Evolutionary conservation across 2,888 invertebrate genomes (phyloP).

Genomic region (Pheosia gnoma): DNA sequence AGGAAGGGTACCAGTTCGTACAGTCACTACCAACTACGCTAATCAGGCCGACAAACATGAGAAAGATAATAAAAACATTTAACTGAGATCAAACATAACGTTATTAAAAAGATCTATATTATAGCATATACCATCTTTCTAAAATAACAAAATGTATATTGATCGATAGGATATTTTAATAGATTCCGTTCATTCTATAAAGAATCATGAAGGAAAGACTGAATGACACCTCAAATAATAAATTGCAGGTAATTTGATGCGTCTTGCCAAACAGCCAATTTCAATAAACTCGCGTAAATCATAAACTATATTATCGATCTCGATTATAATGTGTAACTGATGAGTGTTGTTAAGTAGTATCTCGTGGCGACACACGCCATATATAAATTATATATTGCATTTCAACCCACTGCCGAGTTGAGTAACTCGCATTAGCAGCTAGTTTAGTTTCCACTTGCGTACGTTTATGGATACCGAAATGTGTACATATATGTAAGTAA

Average conservation of each 20-base stretch:
- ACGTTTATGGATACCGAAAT: constrained; percentile 43
- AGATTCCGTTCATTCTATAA: too few species aligned
- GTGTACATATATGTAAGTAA: constrained; percentile 54
- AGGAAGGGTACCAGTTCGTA: too few species aligned
- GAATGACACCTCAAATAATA: too few species aligned
- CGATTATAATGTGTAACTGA: constrained; percentile 46
- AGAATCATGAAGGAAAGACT: too few species aligned
- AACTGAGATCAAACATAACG: too few species aligned
- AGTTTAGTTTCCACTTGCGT: constrained; percentile 50
- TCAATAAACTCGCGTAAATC: constrained; percentile 2
- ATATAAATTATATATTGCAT: constrained; percentile 43
- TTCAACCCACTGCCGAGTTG: constrained; percentile 19
- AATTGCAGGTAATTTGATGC: constrained; percentile 2
- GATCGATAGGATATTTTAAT: too few species aligned
- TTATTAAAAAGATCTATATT: too few species aligned
- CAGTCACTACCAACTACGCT: too few species aligned
- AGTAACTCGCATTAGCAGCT: constrained; percentile 30
- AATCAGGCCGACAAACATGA: too few species aligned
- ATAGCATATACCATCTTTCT: too few species aligned
- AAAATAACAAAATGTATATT: too few species aligned
- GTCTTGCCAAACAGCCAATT: constrained; percentile 15
- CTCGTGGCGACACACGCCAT: constrained; percentile 22
- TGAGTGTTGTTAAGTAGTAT: constrained; percentile 32
- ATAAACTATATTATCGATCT: constrained; percentile 18
- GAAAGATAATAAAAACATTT: too few species aligned